phyloP scores from a whole-genome alignment of 1,140 invertebrate genomes.

The Zaprionus camerounensis region DNA sequence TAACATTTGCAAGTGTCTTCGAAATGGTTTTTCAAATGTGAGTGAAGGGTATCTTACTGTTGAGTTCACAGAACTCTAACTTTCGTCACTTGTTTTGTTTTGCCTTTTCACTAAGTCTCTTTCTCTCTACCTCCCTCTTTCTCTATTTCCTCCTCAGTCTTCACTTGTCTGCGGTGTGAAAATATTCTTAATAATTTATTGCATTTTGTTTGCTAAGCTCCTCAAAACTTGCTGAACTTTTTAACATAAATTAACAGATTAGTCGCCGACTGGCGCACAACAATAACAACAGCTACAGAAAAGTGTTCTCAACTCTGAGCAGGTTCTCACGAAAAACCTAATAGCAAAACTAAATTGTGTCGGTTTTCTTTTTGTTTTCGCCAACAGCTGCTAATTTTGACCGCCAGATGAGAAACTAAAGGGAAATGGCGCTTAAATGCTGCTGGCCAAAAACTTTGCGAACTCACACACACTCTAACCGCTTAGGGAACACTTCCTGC shows the following conservation, averaged over 20 bases:
- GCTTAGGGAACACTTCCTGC: slow-evolving; percentile 2
- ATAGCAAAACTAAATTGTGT: slow-evolving; percentile 28
- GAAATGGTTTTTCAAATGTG: too few species aligned
- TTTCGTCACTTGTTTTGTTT: neutral
- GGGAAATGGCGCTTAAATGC: slow-evolving; percentile 25
- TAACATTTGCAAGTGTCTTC: too few species aligned
- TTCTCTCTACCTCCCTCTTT: slow-evolving; percentile 1
- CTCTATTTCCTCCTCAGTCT: neutral
- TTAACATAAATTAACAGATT: slow-evolving; percentile 82
- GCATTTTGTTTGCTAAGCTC: slow-evolving; percentile 78
- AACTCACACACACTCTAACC: slow-evolving; percentile 45
- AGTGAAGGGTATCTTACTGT: too few species aligned
- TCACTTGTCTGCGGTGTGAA: slow-evolving; percentile 38
- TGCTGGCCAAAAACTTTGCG: slow-evolving; percentile 36
- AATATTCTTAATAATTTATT: slow-evolving; percentile 82
- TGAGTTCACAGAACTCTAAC: too few species aligned
- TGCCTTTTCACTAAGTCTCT: neutral
- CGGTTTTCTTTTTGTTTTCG: slow-evolving; percentile 23
- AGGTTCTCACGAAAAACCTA: slow-evolving; percentile 20
- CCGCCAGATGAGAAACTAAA: slow-evolving; percentile 17
- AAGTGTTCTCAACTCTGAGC: slow-evolving; percentile 39
- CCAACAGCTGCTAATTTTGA: slow-evolving; percentile 44
- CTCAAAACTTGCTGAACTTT: slow-evolving; percentile 72
- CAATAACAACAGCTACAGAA: slow-evolving; percentile 8
- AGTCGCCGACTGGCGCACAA: slow-evolving; percentile 55